Percentiles rank a stretch among this genome's conserved stretches.
Evolutionary conservation across 1,140 invertebrate genomes (phyloP).

Genomic region (Drosophila auraria): DNA sequence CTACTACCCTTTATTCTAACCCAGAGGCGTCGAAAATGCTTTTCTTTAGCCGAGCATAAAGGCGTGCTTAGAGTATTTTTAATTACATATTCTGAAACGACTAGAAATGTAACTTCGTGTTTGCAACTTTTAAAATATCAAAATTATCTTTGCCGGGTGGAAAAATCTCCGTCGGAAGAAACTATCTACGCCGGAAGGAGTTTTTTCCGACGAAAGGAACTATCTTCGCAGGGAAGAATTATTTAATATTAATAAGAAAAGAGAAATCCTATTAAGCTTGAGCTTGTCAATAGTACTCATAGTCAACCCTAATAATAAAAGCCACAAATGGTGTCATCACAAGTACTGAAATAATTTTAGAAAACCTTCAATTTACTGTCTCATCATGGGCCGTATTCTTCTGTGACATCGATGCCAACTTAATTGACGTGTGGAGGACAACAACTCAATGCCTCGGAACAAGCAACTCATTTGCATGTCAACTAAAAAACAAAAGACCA

Average conservation of each 20-base stretch:
- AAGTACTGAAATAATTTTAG: background rate
- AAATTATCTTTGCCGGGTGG: too few species aligned
- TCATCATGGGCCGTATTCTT: constrained; percentile 34
- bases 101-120: too few species aligned
- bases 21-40: background rate
- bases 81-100: background rate
- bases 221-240: too few species aligned
- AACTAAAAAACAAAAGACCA: constrained; percentile 28
- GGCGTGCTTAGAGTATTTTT: background rate
- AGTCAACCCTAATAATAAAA: background rate
- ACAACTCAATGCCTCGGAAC: constrained; percentile 63
- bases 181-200: too few species aligned
- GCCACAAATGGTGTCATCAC: constrained; percentile 22
- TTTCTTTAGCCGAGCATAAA: background rate
- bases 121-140: too few species aligned
- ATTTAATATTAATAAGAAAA: too few species aligned
- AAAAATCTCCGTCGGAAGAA: too few species aligned
- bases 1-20: constrained; percentile 5
- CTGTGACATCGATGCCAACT: constrained; percentile 21
- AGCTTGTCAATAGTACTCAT: background rate
- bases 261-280: too few species aligned
- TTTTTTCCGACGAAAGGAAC: too few species aligned
- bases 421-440: constrained; percentile 53
- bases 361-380: constrained; percentile 13
- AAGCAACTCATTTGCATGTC: constrained; percentile 64